Evolutionary conservation across 2,797 vertebrate genomes (phyloP).

Genomic region (Lacerta bilineata): DNA sequence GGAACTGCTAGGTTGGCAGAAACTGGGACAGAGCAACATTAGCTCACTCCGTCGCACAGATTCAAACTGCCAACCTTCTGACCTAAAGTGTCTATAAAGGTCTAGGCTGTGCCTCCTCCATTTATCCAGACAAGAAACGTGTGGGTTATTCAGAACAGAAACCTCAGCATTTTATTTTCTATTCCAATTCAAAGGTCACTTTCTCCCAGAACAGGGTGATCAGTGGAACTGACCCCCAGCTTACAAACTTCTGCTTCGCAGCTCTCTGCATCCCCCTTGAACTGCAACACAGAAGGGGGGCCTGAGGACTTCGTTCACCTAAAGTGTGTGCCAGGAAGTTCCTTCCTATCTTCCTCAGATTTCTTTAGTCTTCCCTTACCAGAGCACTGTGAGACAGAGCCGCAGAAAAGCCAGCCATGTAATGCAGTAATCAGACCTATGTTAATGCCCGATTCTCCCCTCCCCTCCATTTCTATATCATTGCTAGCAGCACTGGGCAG

Average conservation of each 20-base stretch:
- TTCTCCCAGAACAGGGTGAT: background rate
- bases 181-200: background rate
- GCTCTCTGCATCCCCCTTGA: background rate
- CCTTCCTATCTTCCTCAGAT: background rate
- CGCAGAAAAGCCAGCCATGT: background rate
- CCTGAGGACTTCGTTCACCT: background rate
- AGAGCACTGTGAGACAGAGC: background rate
- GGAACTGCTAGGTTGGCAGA: no score
- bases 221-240: background rate
- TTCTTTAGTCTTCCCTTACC: background rate
- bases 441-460: background rate
- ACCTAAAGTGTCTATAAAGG: background rate
- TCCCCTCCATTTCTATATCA: background rate
- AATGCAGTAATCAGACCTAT: background rate
- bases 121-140: background rate
- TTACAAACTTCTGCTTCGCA: background rate
- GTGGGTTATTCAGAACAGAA: background rate
- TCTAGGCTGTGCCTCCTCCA: background rate
- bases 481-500: conserved; percentile 36
- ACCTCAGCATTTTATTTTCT: background rate
- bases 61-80: background rate
- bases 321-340: background rate
- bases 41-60: no score
- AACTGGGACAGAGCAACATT: no score
- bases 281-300: background rate